A percentile compares a stretch with the other conserved stretches of the same genome.
These are phyloP conservation scores for Mesitornis unicolor DNA, from an alignment of 2,113 vertebrate species.

Conservation along the genomic window DNA sequence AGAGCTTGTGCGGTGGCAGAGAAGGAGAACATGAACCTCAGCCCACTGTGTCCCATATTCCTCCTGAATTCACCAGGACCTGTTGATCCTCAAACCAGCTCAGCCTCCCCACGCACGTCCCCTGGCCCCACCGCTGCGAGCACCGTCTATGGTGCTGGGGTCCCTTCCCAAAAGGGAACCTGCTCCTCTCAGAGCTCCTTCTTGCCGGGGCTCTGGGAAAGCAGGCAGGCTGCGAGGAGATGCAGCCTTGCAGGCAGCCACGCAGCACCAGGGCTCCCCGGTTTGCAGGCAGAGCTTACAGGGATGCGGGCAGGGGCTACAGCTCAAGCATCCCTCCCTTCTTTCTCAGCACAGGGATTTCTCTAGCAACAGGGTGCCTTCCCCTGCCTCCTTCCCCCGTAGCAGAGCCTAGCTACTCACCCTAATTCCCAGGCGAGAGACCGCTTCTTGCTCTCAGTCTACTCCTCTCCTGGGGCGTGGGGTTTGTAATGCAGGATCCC, in stretches of 20 bases:
- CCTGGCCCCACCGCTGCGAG: not conserved
- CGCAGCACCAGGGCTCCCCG: not conserved
- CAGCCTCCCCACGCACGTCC: rapidly evolving
- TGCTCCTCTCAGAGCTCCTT: not conserved
- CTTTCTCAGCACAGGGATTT: not conserved
- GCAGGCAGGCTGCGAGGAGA: not conserved
- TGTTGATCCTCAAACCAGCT: not conserved
- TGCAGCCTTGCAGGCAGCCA: not conserved
- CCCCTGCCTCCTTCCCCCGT: not conserved
- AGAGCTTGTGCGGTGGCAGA: not conserved
- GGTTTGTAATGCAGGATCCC: conserved; percentile 34
- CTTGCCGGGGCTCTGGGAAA: not conserved
- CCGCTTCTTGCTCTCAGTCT: not conserved
- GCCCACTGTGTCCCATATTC: not conserved
- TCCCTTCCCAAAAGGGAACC: not conserved
- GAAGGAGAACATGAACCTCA: not conserved
- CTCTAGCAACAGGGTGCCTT: not conserved
- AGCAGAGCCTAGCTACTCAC: conserved; percentile 12
- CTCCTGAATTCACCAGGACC: not conserved
- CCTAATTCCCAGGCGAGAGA: not conserved
- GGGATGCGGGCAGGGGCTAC: not conserved
- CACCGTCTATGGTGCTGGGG: not conserved
- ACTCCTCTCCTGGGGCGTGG: not conserved
- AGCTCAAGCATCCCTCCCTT: not conserved
- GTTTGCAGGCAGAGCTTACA: not conserved